Conservation (phyloP, 1,140 invertebrate genomes). For the Eriocheir sinensis region DNA sequence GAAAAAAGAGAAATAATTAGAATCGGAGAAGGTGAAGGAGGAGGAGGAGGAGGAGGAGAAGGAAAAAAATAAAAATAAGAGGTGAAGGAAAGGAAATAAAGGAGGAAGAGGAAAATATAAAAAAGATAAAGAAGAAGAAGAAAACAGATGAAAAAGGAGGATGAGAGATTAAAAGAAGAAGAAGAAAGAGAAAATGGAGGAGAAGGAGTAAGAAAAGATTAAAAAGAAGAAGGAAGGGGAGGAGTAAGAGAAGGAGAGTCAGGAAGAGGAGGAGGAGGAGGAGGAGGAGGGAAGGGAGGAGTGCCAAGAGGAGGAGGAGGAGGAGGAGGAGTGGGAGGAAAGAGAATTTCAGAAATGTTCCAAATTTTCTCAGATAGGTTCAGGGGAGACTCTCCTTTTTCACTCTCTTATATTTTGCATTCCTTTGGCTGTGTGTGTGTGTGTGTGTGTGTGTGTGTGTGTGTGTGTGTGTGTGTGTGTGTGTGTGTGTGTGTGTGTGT, state of each 20-base stretch:
- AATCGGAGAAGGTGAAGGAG: neutral
- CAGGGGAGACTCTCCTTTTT: neutral
- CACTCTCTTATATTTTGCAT: neutral
- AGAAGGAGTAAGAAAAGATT: too few relatives aligned
- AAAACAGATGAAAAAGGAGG: too few relatives aligned
- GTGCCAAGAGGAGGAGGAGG: neutral
- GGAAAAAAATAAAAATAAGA: neutral
- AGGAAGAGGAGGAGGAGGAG: neutral
- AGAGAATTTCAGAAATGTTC: neutral
- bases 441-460: conserved; percentile 22
- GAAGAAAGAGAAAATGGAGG: too few relatives aligned
- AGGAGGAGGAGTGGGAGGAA: neutral
- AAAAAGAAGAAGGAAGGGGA: too few relatives aligned
- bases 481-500: neutral
- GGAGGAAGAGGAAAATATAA: too few relatives aligned
- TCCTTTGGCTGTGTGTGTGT: neutral
- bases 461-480: neutral
- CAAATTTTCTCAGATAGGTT: neutral
- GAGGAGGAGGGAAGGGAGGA: neutral
- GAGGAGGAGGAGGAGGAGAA: neutral
- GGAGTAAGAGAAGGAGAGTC: neutral
- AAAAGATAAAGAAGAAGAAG: too few relatives aligned
- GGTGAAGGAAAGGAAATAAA: too few relatives aligned
- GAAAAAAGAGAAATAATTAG: neutral
- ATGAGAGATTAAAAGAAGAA: too few relatives aligned